phyloP scores from a whole-genome alignment of 2,113 vertebrate genomes.

The Ammospiza nelsoni region DNA sequence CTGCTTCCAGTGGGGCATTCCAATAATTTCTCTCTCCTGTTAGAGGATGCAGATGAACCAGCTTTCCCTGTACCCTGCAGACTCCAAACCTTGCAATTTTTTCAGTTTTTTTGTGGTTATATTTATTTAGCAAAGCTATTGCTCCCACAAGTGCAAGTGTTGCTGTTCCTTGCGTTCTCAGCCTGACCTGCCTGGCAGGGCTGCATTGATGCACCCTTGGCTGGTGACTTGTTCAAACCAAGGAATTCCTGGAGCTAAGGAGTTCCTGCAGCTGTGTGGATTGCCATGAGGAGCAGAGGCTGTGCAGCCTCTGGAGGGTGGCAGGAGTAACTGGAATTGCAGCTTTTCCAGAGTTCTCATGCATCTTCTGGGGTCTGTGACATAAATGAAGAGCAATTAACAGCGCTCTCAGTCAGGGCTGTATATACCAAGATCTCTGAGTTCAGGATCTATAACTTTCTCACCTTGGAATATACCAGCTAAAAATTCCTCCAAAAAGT shows the following conservation, averaged over 20 bases:
- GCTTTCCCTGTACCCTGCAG: neutral
- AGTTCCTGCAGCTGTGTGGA: rapidly evolving
- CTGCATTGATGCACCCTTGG: neutral
- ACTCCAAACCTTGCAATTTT: neutral
- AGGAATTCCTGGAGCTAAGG: no score
- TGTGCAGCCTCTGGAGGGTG: neutral
- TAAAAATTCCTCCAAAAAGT: neutral
- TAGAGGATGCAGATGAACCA: neutral
- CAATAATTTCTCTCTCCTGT: neutral
- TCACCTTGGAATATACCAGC: neutral
- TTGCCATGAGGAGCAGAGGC: neutral
- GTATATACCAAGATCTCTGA: neutral
- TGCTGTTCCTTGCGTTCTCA: neutral
- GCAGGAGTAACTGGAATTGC: neutral
- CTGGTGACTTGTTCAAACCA: neutral
- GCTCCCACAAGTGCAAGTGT: neutral
- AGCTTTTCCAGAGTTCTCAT: neutral
- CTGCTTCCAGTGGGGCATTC: neutral
- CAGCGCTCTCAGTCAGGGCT: neutral
- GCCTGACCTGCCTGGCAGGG: neutral
- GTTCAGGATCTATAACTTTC: neutral
- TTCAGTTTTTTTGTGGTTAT: neutral
- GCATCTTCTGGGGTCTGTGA: neutral
- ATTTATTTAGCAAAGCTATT: neutral
- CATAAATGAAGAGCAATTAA: neutral